Conservation (phyloP, 2,113 vertebrate genomes). For the Sapajus apella region DNA sequence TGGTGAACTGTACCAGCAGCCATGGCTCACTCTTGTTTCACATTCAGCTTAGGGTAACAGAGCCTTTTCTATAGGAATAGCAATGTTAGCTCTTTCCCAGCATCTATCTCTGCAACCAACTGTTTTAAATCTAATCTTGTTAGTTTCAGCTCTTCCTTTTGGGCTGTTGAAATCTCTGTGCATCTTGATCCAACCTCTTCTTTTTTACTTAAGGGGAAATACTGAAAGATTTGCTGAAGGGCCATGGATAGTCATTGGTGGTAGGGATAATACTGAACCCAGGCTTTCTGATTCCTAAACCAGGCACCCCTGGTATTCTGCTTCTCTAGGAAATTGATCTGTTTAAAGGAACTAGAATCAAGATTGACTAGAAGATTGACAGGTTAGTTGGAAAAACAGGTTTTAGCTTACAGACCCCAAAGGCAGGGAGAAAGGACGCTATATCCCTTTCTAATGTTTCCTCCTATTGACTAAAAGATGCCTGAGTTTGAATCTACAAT, state of each 20-base stretch:
- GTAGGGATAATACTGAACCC: neutral
- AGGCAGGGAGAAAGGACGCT: neutral
- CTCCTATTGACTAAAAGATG: neutral
- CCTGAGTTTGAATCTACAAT: neutral
- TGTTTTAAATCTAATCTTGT: neutral
- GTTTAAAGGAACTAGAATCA: neutral
- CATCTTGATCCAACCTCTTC: neutral
- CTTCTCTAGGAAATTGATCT: neutral
- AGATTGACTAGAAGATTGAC: neutral
- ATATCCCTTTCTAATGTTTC: neutral
- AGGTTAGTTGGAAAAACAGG: neutral
- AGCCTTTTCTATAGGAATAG: neutral
- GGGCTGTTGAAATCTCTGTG: neutral
- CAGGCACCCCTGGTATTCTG: neutral
- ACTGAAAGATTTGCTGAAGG: neutral
- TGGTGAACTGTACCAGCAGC: neutral
- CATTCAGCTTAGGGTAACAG: too few species aligned
- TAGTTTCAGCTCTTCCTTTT: neutral
- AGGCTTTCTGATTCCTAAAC: neutral
- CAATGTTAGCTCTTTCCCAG: neutral
- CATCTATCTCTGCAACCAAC: neutral
- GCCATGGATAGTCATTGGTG: neutral
- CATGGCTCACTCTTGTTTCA: neutral
- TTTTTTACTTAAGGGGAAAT: neutral
- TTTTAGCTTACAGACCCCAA: slow-evolving; percentile 28